A percentile compares a stretch with the other conserved stretches of the same genome.
phyloP scores from a whole-genome alignment of 2,797 vertebrate species.

The Helicolenus hilgendorfi region DNA sequence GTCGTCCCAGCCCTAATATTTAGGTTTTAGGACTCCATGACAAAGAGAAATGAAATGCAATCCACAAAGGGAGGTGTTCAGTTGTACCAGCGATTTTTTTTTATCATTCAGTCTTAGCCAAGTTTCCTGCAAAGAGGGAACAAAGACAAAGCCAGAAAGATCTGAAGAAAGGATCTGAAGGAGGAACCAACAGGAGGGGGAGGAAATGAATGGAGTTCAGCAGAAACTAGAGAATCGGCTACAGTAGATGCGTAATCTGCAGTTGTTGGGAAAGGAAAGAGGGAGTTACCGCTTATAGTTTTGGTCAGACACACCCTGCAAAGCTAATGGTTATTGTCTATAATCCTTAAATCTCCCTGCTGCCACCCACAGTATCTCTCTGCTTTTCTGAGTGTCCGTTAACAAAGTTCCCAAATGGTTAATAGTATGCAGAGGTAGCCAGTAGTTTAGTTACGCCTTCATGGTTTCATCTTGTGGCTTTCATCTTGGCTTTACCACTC shows the following conservation, averaged over 20 bases:
- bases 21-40: neutral
- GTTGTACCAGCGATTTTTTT: conserved; percentile 2
- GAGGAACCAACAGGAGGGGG: conserved; percentile 23
- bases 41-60: neutral
- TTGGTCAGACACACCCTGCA: conserved; percentile 58
- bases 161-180: conserved; percentile 55
- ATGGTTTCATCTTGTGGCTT: conserved; percentile 11
- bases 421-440: neutral
- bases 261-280: neutral
- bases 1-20: too few species aligned
- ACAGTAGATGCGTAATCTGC: conserved; percentile 3
- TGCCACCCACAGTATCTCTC: conserved; percentile 7
- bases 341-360: conserved; percentile 24
- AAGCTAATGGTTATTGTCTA: conserved; percentile 61
- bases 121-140: neutral
- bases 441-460: neutral
- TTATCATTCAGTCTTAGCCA: neutral
- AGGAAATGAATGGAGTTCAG: conserved; percentile 30
- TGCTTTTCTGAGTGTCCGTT: neutral
- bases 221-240: conserved; percentile 27
- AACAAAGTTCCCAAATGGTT: neutral
- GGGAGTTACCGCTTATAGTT: conserved; percentile 1
- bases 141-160: conserved; percentile 10
- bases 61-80: neutral
- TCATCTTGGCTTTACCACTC: neutral